Conservation (phyloP, 2,113 vertebrate genomes). For the Psephotus haematonotus region DNA sequence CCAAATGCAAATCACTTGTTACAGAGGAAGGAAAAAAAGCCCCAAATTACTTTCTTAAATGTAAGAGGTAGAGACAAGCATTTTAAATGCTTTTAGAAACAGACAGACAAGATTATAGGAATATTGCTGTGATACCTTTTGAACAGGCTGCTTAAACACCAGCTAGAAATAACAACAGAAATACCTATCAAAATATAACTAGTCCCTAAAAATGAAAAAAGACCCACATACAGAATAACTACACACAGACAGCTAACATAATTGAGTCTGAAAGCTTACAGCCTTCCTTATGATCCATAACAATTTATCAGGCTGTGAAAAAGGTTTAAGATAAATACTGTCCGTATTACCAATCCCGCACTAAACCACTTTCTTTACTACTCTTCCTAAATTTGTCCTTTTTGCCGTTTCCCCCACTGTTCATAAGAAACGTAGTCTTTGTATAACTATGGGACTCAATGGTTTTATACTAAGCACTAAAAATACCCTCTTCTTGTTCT, state of each 20-base stretch:
- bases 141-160: not conserved
- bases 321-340: not conserved
- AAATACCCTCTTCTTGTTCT: not conserved
- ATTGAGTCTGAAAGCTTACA: not conserved
- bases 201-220: constrained; percentile 18
- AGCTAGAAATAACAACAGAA: constrained; percentile 34
- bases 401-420: not conserved
- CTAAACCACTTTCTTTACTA: not conserved
- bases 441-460: not conserved
- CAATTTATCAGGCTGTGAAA: not conserved
- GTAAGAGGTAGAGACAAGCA: not conserved
- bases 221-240: not conserved
- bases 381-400: not conserved
- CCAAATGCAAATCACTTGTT: not conserved
- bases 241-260: not conserved
- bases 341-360: not conserved
- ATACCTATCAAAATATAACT: constrained; percentile 32
- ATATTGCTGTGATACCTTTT: constrained; percentile 30
- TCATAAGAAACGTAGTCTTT: not conserved
- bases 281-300: not conserved
- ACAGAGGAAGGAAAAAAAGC: not conserved
- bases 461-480: not conserved
- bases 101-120: not conserved
- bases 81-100: not conserved
- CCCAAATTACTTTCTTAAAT: not conserved